Evolutionary conservation across 2,797 vertebrate genomes (phyloP), one percentile per base, ranked within the genome.

Genomic region (Scolopax rusticola): DNA sequence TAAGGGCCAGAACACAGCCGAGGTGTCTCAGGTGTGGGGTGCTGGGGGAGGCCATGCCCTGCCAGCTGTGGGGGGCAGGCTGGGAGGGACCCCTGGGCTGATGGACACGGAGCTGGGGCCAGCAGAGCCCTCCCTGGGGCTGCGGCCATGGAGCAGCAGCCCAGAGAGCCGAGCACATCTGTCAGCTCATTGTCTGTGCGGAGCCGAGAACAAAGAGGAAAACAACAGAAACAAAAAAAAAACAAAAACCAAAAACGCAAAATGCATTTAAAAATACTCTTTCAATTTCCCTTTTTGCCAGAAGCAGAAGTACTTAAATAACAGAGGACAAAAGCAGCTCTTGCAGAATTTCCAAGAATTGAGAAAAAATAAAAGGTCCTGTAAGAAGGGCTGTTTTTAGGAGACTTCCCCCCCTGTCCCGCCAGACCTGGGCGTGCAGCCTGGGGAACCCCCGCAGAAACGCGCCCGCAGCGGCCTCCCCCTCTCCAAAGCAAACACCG

Each of bases 231-330:
- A 81, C 92, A 70, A 80, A 70, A 94, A 86, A 96, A 80, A 82
- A 94, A 86, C 36, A 36, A 36, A 33, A 33, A 33, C 7, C 33
- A 80, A 82, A 94, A 86, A 96, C 67, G 91, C 87, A 94, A 95
- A 94, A 95, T 74, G 81, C 94, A 83, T 95, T 96, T 95, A 87
- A 96, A 96, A 96, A 94, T 96, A 95, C 90, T 88, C 93, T 96
- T 96, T 96, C 94, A 90, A 94, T 95, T 95, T 96, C 95, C 96
- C 95, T 95, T 97, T 96, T 95, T 0, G 91, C 96, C 94, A 97
- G 95, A 96, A 95, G 95, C 96, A 97, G 97, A 97, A 96, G 96
- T 89, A 32, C 93, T 95, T 90, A 96, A 96, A 92, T 90, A 92
- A 78, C 88, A 92, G 86, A 92, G 84, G 95, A 96, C 90, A 97